phyloP scores from a whole-genome alignment of 2,113 vertebrate genomes.

The Mustela nigripes region DNA sequence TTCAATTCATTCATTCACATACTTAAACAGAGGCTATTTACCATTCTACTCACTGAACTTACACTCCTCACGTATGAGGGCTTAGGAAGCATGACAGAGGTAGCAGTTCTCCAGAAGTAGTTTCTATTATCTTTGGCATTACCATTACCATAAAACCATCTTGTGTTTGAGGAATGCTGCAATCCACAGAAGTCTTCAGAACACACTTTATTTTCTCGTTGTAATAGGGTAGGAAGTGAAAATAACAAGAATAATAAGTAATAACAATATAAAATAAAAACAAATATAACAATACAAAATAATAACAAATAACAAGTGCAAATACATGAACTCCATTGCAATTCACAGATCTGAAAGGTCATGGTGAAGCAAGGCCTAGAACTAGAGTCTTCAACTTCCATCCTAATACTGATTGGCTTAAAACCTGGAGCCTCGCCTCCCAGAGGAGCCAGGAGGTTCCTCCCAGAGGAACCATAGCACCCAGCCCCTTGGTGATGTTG shows the following conservation, averaged over 20 bases:
- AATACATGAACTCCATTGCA: neutral
- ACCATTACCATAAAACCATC: neutral
- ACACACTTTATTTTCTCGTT: neutral
- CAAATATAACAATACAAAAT: too few species aligned
- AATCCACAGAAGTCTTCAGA: neutral
- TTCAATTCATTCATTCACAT: neutral
- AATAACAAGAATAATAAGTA: neutral
- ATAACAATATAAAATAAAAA: too few species aligned
- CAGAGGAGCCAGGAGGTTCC: neutral
- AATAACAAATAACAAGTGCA: neutral
- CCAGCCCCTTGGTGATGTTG: accelerated
- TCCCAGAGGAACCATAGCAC: neutral
- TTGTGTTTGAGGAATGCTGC: neutral
- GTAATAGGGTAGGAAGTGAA: neutral
- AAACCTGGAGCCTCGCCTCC: neutral
- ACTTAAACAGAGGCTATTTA: neutral
- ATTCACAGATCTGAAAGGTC: neutral
- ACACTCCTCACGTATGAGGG: neutral
- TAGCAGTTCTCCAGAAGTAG: neutral
- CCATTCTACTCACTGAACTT: neutral
- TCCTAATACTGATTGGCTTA: neutral
- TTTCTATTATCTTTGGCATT: neutral
- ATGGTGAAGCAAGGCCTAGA: neutral
- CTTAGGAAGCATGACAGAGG: neutral
- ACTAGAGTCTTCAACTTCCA: neutral